Evolutionary conservation across 2,888 invertebrate genomes (phyloP).

Genomic region (Lasioglossum figueresi): DNA sequence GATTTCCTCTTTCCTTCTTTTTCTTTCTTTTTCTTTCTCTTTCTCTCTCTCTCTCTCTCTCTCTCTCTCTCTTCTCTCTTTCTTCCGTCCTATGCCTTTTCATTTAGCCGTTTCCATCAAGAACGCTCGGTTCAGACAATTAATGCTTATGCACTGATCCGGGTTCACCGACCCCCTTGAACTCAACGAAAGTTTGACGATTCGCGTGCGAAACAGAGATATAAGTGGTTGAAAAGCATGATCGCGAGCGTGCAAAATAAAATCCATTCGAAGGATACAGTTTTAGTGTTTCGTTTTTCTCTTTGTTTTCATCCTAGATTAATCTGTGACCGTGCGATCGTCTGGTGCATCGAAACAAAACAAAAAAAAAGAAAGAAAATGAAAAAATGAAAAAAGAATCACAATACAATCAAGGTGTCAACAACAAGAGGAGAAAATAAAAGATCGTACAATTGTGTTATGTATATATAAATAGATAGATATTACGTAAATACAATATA

Average conservation of each 20-base stretch:
- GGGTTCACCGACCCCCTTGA: conserved; percentile 55
- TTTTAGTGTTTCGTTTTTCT: not conserved
- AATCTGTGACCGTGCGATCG: not conserved
- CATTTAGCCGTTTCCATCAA: conserved; percentile 69
- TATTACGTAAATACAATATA: conserved; percentile 9
- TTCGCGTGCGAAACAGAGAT: not conserved
- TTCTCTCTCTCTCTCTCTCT: conserved; percentile 12
- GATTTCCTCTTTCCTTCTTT: conserved; percentile 54
- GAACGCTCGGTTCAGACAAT: conserved; percentile 62
- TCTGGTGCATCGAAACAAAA: conserved; percentile 37
- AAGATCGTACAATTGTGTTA: not conserved
- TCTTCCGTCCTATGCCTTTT: conserved; percentile 67
- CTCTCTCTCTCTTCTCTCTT: not conserved
- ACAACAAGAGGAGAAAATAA: conserved; percentile 11
- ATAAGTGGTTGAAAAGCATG: conserved; percentile 5
- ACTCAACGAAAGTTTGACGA: conserved; percentile 50
- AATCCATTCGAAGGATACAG: conserved; percentile 12
- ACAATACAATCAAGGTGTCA: conserved; percentile 6
- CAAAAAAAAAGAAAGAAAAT: not conserved
- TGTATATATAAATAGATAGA: not conserved
- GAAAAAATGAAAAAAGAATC: not conserved
- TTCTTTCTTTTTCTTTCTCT: conserved; percentile 9
- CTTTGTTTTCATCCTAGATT: not conserved
- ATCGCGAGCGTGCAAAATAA: conserved; percentile 20
- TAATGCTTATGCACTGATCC: conserved; percentile 58